Conservation (phyloP, 2,113 vertebrate genomes). For the Glaucidium brasilianum region DNA sequence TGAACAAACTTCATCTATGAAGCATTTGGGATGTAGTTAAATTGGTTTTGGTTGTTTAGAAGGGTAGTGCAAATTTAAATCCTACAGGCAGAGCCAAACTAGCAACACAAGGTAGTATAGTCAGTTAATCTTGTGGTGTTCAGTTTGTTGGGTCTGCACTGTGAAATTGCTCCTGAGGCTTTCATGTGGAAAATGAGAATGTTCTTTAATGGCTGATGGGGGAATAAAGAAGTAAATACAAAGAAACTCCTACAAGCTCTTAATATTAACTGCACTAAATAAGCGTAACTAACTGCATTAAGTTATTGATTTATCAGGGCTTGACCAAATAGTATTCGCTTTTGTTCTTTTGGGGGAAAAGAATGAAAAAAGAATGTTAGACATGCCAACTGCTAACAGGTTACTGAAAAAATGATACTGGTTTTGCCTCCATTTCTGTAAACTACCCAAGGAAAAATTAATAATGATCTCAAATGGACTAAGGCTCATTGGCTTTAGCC, state of each 20-base stretch:
- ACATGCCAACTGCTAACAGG: constrained; percentile 19
- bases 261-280: constrained; percentile 78
- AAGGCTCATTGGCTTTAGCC: neutral
- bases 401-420: constrained; percentile 20
- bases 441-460: constrained; percentile 18
- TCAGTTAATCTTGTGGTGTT: constrained; percentile 75
- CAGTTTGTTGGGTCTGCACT: constrained; percentile 72
- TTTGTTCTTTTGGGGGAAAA: constrained; percentile 30
- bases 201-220: constrained; percentile 76
- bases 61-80: constrained; percentile 75
- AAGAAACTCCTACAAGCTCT: constrained; percentile 73
- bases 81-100: constrained; percentile 74
- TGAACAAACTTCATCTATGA: constrained; percentile 63
- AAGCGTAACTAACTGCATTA: constrained; percentile 79
- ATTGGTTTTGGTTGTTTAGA: constrained; percentile 72
- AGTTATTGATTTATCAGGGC: constrained; percentile 77
- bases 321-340: constrained; percentile 60
- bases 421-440: constrained; percentile 24
- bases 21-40: constrained; percentile 72
- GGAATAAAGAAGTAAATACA: constrained; percentile 82
- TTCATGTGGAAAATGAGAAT: constrained; percentile 84
- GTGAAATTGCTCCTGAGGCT: constrained; percentile 75
- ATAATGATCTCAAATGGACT: constrained; percentile 5
- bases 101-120: constrained; percentile 67
- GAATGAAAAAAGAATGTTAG: constrained; percentile 38